Evolutionary conservation across 2,113 vertebrate genomes (phyloP).

Genomic region (Mobula birostris): DNA sequence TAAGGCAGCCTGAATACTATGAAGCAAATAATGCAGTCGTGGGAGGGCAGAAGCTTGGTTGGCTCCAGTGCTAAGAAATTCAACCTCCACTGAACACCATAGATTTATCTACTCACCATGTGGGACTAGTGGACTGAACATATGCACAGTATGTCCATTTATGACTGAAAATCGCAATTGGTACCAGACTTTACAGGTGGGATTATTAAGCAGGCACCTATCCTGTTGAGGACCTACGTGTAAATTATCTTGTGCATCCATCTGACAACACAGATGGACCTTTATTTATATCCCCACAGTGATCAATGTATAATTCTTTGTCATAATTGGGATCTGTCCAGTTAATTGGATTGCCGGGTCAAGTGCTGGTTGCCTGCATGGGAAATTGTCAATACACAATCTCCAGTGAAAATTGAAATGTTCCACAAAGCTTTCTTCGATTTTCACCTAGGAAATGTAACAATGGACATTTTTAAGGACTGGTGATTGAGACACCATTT

Average conservation of each 20-base stretch:
- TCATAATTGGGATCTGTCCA: not conserved
- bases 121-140: not conserved
- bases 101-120: not conserved
- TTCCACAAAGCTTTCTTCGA: not conserved
- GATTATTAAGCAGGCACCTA: not conserved
- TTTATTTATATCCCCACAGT: not conserved
- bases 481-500: not conserved
- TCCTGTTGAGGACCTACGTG: not conserved
- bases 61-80: not conserved
- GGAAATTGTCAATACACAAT: slow-evolving; percentile 11
- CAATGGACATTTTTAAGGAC: not conserved
- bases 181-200: not conserved
- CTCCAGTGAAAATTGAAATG: slow-evolving; percentile 14
- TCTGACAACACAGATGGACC: not conserved
- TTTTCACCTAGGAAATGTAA: not conserved
- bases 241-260: not conserved
- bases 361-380: not conserved
- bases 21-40: not conserved
- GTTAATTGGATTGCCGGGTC: not conserved
- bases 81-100: not conserved
- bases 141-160: not conserved
- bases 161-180: not conserved
- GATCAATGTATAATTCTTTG: not conserved
- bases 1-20: not conserved
- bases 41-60: not conserved